phyloP scores from a whole-genome alignment of 2,797 vertebrate species.

The Anguilla anguilla region DNA sequence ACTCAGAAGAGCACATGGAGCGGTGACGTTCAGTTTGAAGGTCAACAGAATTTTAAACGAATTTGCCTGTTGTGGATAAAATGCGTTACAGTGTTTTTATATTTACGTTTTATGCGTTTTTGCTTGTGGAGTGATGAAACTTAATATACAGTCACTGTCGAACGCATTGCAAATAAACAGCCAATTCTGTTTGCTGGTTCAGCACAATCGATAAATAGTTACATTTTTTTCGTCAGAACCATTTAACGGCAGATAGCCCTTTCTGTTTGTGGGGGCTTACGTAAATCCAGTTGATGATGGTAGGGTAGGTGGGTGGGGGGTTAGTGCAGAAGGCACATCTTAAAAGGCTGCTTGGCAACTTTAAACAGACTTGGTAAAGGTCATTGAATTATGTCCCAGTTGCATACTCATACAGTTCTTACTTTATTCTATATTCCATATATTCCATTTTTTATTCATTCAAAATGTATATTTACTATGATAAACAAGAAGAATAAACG shows the following conservation, averaged over 20 bases:
- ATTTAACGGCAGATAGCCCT: neutral
- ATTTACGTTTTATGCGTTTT: neutral
- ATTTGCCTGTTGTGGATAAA: neutral
- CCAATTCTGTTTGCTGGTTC: conserved; percentile 31
- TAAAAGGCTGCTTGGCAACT: neutral
- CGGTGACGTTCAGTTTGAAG: neutral
- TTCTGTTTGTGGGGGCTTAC: neutral
- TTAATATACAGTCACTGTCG: neutral
- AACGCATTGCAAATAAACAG: conserved; percentile 44
- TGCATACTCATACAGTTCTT: neutral
- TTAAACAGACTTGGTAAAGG: neutral
- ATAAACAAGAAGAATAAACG: neutral
- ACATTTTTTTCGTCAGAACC: neutral
- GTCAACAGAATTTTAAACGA: neutral
- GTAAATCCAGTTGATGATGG: conserved; percentile 25
- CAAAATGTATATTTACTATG: neutral
- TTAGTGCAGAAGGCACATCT: neutral
- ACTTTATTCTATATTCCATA: too few relatives aligned
- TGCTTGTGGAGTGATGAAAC: neutral
- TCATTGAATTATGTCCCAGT: conserved; percentile 8
- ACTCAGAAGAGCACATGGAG: neutral
- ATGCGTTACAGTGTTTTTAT: neutral
- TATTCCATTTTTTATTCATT: too few relatives aligned
- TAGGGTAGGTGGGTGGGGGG: conserved; percentile 3
- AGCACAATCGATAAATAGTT: neutral